Base-by-base conservation (phyloP, 2,797 vertebrate species). In the Dipus sagitta region DNA sequence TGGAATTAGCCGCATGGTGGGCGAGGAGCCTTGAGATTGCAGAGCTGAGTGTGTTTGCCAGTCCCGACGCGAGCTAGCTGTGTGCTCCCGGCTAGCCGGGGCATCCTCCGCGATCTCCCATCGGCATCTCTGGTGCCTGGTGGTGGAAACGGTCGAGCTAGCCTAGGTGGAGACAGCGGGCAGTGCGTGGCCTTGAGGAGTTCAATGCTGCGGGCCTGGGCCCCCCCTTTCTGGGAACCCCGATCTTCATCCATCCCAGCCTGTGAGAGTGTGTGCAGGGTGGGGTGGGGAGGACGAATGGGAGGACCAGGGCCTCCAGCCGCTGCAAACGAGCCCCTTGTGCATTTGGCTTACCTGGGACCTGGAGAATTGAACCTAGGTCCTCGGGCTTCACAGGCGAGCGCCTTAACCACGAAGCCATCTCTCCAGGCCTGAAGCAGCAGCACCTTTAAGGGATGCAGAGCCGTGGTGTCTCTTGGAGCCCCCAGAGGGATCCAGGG, bases 401-500 rank as follows among this genome's bases (percentile, higher is more conserved):
- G 7, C 47, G 47, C 47, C 47, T 47, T 47, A 47, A 10, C 6
- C 47, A 47, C 47, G 8, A 47, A 47, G 47, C 47, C 47, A 47
- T 47, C 47, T 11, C 47, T 47, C 6, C 47, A 47, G 47, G 8
- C 47, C 38, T 0, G 2, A 75, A 70, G 60, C 60, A 78, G 52
- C 60, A 23, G 21, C n/a, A n/a, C n/a, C 62, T 18, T 67, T 82
- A 26, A 30, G 74, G 30, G 20, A 71, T 78, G 34, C 52, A n/a
- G 84, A 90, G 74, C 64, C 42, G 91, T 91, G 81, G n/a, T 65
- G 38, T n/a, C 52, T 85, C 91, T 91, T 78, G 74, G 78, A 81
- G 74, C 42, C 81, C 88, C 62, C 71, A 81, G 78, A 72, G 17
- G 58, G 30, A 58, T 81, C 67, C 47, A 32, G 24, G 76, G 71